These are phyloP conservation scores for Gyrodactylus bullatarudis DNA, from an alignment of 1,140 invertebrate species.

Conservation along the genomic window DNA sequence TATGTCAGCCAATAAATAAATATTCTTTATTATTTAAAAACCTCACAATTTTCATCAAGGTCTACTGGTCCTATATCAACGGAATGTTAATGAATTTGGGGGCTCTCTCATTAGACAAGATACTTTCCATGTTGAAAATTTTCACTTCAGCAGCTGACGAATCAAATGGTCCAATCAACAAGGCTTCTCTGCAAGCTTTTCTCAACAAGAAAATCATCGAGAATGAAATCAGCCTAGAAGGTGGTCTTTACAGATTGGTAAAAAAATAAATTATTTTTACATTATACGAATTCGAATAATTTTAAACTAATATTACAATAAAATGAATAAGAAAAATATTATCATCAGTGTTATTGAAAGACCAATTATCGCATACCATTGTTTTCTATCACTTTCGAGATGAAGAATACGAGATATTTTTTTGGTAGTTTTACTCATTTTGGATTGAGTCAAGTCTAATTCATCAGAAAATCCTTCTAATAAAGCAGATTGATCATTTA, in stretches of 20 bases:
- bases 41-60: no score
- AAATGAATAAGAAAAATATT: neutral
- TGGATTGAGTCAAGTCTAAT: neutral
- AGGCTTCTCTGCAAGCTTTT: neutral
- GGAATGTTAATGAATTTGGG: neutral
- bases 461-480: neutral
- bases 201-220: neutral
- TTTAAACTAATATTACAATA: neutral
- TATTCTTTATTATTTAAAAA: no score
- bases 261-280: neutral
- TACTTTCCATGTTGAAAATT: neutral
- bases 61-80: neutral
- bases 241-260: neutral
- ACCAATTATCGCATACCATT: neutral
- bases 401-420: neutral
- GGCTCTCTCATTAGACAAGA: neutral
- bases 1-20: no score
- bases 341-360: neutral
- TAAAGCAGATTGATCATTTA: neutral
- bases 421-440: neutral
- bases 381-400: neutral
- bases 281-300: neutral
- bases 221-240: neutral
- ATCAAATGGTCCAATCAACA: neutral
- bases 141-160: neutral